Base-by-base conservation (phyloP, 2,113 vertebrate genomes). In the Myotis davidii region DNA sequence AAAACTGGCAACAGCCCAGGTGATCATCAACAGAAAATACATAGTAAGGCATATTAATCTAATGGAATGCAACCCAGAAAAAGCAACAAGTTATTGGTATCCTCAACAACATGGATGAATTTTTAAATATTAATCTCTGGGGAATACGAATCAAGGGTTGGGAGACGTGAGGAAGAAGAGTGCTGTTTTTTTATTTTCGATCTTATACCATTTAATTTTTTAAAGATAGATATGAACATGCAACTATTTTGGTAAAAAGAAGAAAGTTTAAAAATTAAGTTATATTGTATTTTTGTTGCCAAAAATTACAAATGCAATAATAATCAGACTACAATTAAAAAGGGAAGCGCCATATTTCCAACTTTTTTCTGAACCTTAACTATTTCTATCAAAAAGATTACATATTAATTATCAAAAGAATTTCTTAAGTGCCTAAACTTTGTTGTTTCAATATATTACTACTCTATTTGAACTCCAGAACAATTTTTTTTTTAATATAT, bases 221-320 rank as follows among this genome's bases (percentile, higher is more conserved):
- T 17, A 13, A 92, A 67, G n/a, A 32, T 70, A 84, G n/a, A 32
- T 70, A 84, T 74, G n/a, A 88, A 69, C 0, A 91, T 17, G 16
- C 9, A 73, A 67, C 0, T 56, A 59, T 32, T 84, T 67, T 90
- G 54, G 69, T 77, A 83, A 67, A 93, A 88, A 78, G 17, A 59
- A 82, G 87, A 87, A 65, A 16, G 25, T 74, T 83, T 85, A 87
- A 94, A 89, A 88, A 76, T 65, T 52, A 78, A 48, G 85, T 54
- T 91, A 81, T 1, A 83, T 67, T 76, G 48, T 23, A 65, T 18
- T 93, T 93, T 76, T 82, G 9, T 39, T 88, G 88, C 23, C 34
- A 81, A 91, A 18, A 93, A 93, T 34, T 86, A 94, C 9, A 23
- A 89, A 85, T 69, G 3, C 90, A 94, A 77, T 67, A 27, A 94